Evolutionary conservation across 2,888 invertebrate species (phyloP).

Genomic region (Gnatocerus cornutus): DNA sequence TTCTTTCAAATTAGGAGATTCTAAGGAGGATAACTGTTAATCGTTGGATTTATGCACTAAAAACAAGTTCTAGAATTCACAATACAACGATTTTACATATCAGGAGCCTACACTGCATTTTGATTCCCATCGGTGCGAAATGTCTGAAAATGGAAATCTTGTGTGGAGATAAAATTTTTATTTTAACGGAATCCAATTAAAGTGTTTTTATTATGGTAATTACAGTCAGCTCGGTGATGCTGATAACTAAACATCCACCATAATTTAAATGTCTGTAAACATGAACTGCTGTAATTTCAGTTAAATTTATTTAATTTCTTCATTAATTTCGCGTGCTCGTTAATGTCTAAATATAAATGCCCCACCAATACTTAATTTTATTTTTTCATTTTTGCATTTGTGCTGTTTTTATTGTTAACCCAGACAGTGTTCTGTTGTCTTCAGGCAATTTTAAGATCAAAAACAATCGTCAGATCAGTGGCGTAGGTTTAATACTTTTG

Average conservation of each 20-base stretch:
- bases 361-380: neutral
- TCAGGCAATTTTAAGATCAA: no score
- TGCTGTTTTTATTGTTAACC: no score
- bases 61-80: conserved; percentile 9
- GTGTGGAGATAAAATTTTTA: neutral
- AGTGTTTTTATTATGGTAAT: neutral
- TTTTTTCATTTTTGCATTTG: no score
- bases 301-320: neutral
- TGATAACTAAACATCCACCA: neutral
- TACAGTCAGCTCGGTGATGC: neutral
- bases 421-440: no score
- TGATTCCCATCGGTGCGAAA: neutral
- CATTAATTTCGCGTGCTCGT: neutral
- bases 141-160: neutral
- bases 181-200: no score
- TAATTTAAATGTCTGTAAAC: neutral
- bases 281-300: no score
- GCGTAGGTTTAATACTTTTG: no score
- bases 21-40: conserved; percentile 36
- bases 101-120: neutral
- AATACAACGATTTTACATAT: conserved; percentile 4
- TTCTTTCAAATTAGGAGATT: conserved; percentile 25
- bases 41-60: neutral
- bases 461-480: no score
- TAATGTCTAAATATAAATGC: neutral